Evolutionary conservation across 1,140 invertebrate species (phyloP), one percentile per base, ranked within the genome.

Genomic region (Aricia agestis): DNA sequence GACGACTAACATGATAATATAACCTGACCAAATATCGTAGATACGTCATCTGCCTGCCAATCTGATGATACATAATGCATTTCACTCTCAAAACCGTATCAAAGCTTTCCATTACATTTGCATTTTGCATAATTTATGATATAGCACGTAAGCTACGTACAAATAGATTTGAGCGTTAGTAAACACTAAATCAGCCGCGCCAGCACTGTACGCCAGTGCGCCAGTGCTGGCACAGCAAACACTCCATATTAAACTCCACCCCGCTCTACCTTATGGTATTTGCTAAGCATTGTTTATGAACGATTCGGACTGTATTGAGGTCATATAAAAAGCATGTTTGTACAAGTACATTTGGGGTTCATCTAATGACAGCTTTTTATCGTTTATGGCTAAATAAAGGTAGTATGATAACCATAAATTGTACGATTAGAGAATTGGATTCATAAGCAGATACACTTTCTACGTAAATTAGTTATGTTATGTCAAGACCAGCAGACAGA

Each of bases 111-210:
- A 52, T 52, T 52, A 52, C 45, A 52, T 52, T 52, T 52, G 45
- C 45, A 52, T 52, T 52, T 15, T 5, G 45, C 45, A 52, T 52
- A 52, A 52, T 52, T 52, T 52, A 52, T 36, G 36, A 36, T 36
- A 36, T 52, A 52, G 10, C 45, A 52, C 45, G 45, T 52, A 15
- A 52, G 45, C 45, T 11, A 52, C 9, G 59, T 63, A 25, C 19
- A 63, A 19, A 63, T 63, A 63, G 59, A 63, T 63, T 63, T 63
- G 59, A 63, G 17, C 59, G 59, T 19, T 63, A 25, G 17, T 63
- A 63, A 63, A 63, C 18, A 19, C 19, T 63, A 63, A 63, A 63
- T 63, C 59, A 63, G 19, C 18, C 45, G 45, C 45, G 45, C 45
- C 45, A 52, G 45, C 45, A 9, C 45, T 52, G 45, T 15, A 6